Percentiles rank a stretch among this genome's conserved stretches.
Evolutionary conservation across 2,113 vertebrate species (phyloP).

Genomic region (Alligator mississippiensis): DNA sequence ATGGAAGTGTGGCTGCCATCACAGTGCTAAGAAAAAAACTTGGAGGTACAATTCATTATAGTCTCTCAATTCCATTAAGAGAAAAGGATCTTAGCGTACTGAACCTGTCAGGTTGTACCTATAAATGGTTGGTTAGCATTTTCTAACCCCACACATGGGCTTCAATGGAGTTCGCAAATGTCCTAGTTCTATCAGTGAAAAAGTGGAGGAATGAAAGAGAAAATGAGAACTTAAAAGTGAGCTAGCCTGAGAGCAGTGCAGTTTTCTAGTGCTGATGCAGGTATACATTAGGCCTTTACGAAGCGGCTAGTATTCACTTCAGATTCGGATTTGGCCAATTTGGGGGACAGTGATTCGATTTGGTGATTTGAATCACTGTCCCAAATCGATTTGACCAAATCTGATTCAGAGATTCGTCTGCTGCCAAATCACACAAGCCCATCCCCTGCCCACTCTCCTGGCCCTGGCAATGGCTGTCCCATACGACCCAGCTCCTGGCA

Average conservation of each 20-base stretch:
- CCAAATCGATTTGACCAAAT: no score
- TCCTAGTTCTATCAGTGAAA: neutral
- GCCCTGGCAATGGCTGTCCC: no score
- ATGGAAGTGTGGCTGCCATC: neutral
- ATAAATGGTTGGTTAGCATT: neutral
- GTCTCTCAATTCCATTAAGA: neutral
- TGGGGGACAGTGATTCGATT: no score
- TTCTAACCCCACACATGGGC: neutral
- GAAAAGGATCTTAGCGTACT: neutral
- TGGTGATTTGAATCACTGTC: no score
- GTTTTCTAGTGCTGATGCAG: neutral
- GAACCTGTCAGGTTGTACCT: neutral
- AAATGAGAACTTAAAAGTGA: neutral
- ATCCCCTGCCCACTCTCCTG: no score
- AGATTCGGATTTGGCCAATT: no score
- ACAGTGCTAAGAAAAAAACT: neutral
- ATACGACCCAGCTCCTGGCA: no score
- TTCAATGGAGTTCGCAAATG: neutral
- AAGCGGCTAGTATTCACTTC: no score
- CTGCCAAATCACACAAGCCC: no score
- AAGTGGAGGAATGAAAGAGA: neutral
- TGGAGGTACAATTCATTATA: neutral
- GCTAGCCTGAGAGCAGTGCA: neutral
- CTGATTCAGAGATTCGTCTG: no score
- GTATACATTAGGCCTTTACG: no score